phyloP scores from a whole-genome alignment of 2,888 invertebrate genomes.

The Hyalella azteca region DNA sequence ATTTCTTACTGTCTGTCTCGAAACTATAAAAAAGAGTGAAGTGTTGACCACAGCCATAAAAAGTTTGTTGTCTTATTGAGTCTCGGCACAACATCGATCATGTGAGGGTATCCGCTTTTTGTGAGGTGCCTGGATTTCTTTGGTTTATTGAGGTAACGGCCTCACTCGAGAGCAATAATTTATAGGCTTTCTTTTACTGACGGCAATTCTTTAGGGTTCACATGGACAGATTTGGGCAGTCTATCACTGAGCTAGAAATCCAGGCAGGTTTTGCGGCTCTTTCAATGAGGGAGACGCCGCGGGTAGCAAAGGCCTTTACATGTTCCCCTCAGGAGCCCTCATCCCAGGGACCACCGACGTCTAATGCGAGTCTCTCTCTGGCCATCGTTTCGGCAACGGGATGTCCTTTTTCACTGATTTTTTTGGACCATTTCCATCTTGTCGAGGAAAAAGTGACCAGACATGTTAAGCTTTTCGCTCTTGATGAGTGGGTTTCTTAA shows the following conservation, averaged over 20 bases:
- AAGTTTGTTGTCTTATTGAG: neutral
- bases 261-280: conserved; percentile 20
- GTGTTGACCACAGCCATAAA: too few relatives aligned
- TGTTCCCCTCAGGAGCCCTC: neutral
- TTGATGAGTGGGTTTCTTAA: too few relatives aligned
- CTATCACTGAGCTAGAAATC: conserved; percentile 33
- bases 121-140: conserved; percentile 7
- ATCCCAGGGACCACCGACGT: neutral
- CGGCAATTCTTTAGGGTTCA: conserved; percentile 35
- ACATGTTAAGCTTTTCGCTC: too few relatives aligned
- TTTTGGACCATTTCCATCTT: neutral
- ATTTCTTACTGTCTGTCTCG: too few relatives aligned
- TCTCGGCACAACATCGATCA: conserved; percentile 2
- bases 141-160: conserved; percentile 37
- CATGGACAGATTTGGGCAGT: conserved; percentile 37
- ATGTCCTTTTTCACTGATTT: neutral
- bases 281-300: neutral
- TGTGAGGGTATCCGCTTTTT: conserved; percentile 7
- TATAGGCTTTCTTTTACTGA: conserved; percentile 33
- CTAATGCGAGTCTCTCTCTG: neutral
- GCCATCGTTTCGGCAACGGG: neutral
- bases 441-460: too few relatives aligned
- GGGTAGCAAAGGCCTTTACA: conserved; percentile 5
- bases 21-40: too few relatives aligned
- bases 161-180: conserved; percentile 36